Evolutionary conservation across 2,113 vertebrate species (phyloP), one percentile per base, ranked within the genome.

Genomic region (Elachura formosa): DNA sequence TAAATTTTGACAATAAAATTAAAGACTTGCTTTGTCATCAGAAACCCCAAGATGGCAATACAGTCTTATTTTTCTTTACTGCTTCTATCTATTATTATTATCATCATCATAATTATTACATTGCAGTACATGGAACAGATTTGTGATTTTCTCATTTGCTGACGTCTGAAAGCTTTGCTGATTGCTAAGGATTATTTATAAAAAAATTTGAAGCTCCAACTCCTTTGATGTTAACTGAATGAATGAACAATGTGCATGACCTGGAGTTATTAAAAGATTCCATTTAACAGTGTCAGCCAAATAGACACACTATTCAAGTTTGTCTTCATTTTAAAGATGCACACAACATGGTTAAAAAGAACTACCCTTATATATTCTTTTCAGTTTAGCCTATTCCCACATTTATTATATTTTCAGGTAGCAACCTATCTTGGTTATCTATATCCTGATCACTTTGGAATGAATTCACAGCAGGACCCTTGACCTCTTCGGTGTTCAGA

Each of bases 41-140:
- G 54, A 91, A 91, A 87, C 89, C 95, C 96, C 95, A 97, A 95
- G 95, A 95, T 96, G 96, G 96, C 95, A 97, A 96, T 85, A 58
- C 87, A 95, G 93, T 69, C 77, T 91, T 94, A 84, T 82, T 95
- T 95, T 96, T 72, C 93, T 92, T 72, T 72, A 54, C 54, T 89
- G 36, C 58, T 94, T 84, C 41, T 76, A 87, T 54, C 29, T 63
- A 33, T 56, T 69, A 54, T 71, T 48, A 81, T 68, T 33, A 59
- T 80, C 2, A 84, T 66, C 5, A 61, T 52, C 41, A 58, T 26
- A 43, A 56, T 82, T 91, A 68, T 87, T 82, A 28, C 38, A 58
- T 14, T 83, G 52, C 49, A 75, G 52, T 64, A 54, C 38, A 49
- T 10, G 21, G 40, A 87, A 68, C 7, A 49, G 38, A 69, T 85